Percentiles rank a stretch among this genome's conserved stretches.
Evolutionary conservation across 2,797 vertebrate genomes (phyloP).

Genomic region (Acrossocheilus fasciatus): DNA sequence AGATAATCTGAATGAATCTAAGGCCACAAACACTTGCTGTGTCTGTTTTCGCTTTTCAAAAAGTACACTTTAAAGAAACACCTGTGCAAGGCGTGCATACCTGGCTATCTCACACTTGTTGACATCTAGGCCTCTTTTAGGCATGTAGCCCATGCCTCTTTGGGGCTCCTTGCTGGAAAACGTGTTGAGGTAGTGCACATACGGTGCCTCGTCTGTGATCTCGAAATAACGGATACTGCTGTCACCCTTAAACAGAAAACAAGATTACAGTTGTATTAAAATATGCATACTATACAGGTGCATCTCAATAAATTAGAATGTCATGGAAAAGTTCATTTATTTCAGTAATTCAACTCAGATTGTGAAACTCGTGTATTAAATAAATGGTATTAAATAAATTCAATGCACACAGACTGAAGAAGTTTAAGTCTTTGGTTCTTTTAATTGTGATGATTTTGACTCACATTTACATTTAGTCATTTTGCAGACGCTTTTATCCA

Average conservation of each 20-base stretch:
- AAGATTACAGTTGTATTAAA: background rate
- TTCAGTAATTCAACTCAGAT: no score
- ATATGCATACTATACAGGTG: background rate
- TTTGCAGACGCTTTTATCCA: no score
- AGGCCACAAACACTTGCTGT: background rate
- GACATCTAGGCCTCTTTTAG: slow-evolving; percentile 95
- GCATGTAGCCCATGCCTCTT: slow-evolving; percentile 99
- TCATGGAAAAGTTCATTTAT: no score
- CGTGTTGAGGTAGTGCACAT: slow-evolving; percentile 98
- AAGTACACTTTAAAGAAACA: background rate
- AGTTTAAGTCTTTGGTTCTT: no score
- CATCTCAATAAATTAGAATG: no score
- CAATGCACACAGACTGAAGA: no score
- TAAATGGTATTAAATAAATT: no score
- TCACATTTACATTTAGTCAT: no score
- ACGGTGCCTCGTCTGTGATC: slow-evolving; percentile 96
- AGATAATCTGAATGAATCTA: background rate
- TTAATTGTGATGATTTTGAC: no score
- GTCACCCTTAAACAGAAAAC: slow-evolving; percentile 84
- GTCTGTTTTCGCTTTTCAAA: background rate
- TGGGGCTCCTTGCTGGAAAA: slow-evolving; percentile 99
- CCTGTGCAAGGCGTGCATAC: slow-evolving; percentile 68
- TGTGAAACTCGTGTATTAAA: no score
- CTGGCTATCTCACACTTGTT: slow-evolving; percentile 99
- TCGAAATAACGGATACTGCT: slow-evolving; percentile 99